phyloP scores from a whole-genome alignment of 2,797 vertebrate species.

The Propithecus deckenii region DNA sequence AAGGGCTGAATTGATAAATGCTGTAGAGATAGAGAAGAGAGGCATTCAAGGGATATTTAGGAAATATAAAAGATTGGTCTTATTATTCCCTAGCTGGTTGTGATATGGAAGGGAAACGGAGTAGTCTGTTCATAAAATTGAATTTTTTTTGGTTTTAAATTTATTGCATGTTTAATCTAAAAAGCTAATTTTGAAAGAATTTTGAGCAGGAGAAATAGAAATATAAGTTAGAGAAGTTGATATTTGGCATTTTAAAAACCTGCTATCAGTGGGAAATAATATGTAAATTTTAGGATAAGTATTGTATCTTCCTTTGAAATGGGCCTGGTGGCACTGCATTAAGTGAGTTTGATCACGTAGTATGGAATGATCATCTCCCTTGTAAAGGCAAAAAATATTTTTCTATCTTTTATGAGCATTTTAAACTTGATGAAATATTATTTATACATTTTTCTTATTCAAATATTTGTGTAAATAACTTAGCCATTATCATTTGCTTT shows the following conservation, averaged over 20 bases:
- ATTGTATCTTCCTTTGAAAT: neutral
- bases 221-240: neutral
- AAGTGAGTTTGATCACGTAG: neutral
- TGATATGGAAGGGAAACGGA: neutral
- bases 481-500: constrained; percentile 34
- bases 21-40: neutral
- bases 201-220: constrained; percentile 50
- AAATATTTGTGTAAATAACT: constrained; percentile 14
- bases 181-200: constrained; percentile 42
- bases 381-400: constrained; percentile 19
- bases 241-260: neutral
- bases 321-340: neutral
- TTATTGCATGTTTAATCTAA: neutral
- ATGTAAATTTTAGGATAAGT: neutral
- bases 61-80: neutral
- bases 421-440: constrained; percentile 15
- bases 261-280: neutral
- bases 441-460: neutral
- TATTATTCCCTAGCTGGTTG: neutral
- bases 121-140: constrained; percentile 12
- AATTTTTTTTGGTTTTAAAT: constrained; percentile 42
- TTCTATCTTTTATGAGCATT: constrained; percentile 20
- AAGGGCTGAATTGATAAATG: neutral
- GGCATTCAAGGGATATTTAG: neutral
- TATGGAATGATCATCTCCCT: neutral